phyloP scores from a whole-genome alignment of 64 coral and sea anemone species.

The Montipora cactus region DNA sequence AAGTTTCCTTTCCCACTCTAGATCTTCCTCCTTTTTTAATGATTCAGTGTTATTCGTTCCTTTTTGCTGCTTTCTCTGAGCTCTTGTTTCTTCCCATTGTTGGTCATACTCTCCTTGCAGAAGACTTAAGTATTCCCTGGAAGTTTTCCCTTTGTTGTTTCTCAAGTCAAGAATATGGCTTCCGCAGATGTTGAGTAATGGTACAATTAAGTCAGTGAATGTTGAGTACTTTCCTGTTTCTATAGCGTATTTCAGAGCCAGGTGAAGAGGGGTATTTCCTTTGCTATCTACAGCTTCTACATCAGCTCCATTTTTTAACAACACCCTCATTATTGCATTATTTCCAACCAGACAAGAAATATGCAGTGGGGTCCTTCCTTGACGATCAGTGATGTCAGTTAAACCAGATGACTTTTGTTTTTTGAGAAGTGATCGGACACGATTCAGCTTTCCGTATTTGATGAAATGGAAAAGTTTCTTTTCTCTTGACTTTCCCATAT shows the following conservation, averaged over 20 bases:
- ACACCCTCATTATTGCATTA: conserved; percentile 65
- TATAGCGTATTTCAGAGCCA: conserved; percentile 81
- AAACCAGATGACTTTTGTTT: conserved; percentile 54
- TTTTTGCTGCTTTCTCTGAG: neutral
- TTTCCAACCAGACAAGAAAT: conserved; percentile 87
- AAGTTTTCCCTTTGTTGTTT: conserved; percentile 71
- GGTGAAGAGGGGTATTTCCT: conserved; percentile 86
- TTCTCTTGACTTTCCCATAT: conserved; percentile 41
- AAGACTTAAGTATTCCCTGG: conserved; percentile 45
- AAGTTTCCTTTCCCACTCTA: conserved; percentile 77
- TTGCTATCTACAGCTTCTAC: conserved; percentile 62
- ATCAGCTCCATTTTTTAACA: conserved; percentile 77
- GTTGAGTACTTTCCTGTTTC: conserved; percentile 41
- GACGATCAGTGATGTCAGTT: conserved; percentile 61
- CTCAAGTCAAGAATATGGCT: conserved; percentile 35
- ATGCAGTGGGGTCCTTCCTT: conserved; percentile 65
- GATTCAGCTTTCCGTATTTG: conserved; percentile 72
- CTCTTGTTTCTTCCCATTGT: neutral
- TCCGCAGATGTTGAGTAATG: conserved; percentile 64
- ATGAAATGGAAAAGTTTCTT: conserved; percentile 89
- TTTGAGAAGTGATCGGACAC: conserved; percentile 80
- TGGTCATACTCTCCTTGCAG: conserved; percentile 51
- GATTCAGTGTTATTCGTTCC: neutral
- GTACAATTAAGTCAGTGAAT: conserved; percentile 72
- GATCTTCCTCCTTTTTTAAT: conserved; percentile 40